These are phyloP conservation scores for Pempheris klunzingeri DNA, from an alignment of 2,797 vertebrate species.

Conservation along the genomic window DNA sequence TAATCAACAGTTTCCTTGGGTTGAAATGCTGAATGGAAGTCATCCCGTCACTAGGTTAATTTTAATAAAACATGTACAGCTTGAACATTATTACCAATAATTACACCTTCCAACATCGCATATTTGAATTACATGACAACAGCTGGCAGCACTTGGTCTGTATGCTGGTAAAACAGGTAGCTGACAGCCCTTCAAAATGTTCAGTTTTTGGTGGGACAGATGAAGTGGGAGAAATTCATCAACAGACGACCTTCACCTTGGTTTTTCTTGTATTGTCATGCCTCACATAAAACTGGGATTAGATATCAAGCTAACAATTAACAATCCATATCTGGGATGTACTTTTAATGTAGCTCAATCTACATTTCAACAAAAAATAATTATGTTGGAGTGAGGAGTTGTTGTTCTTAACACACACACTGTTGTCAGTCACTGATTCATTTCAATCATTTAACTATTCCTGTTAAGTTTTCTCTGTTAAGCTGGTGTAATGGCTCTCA, in stretches of 20 bases:
- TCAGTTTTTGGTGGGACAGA: background rate
- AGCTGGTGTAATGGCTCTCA: background rate
- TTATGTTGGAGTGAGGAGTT: background rate
- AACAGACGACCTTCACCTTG: background rate
- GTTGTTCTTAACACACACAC: background rate
- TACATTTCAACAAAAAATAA: background rate
- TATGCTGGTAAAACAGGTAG: slow-evolving; percentile 17
- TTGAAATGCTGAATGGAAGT: slow-evolving; percentile 5
- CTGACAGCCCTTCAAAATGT: slow-evolving; percentile 18
- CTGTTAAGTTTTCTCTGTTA: background rate
- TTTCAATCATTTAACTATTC: background rate
- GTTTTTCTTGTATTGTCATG: slow-evolving; percentile 6
- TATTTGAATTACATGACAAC: slow-evolving; percentile 1
- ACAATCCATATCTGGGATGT: too few species aligned
- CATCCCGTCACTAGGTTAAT: background rate
- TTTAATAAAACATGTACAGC: slow-evolving; percentile 20
- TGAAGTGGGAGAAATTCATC: slow-evolving; percentile 20
- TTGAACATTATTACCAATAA: slow-evolving; percentile 35
- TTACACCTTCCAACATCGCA: slow-evolving; percentile 7
- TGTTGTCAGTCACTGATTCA: background rate
- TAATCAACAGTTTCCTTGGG: background rate
- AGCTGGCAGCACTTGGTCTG: slow-evolving; percentile 14
- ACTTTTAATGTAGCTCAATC: background rate
- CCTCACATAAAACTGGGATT: background rate
- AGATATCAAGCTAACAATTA: too few species aligned